phyloP scores from a whole-genome alignment of 2,797 vertebrate genomes.

The Microchirus variegatus region DNA sequence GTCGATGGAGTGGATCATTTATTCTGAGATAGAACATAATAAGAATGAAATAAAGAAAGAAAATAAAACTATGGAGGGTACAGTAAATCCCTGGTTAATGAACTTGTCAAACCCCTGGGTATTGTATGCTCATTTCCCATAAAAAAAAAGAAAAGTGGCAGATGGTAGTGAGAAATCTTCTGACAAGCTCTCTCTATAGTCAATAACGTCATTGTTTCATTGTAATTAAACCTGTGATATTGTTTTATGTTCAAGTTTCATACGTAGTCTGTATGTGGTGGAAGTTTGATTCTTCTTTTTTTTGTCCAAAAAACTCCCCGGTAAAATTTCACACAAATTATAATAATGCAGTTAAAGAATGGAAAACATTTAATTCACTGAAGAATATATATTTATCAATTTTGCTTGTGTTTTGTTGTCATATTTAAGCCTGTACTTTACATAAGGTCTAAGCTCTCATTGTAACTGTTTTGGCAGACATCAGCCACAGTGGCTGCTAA shows the following conservation, averaged over 20 bases:
- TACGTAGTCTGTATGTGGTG: too few relatives aligned
- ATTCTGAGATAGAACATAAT: background rate
- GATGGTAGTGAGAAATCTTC: background rate
- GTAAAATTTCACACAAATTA: too few relatives aligned
- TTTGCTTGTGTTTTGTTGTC: too few relatives aligned
- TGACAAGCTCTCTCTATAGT: constrained; percentile 14
- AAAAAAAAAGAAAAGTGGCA: constrained; percentile 9
- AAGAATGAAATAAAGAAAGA: constrained; percentile 16
- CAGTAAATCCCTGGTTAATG: constrained; percentile 12
- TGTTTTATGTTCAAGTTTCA: constrained; percentile 4
- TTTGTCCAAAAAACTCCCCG: too few relatives aligned
- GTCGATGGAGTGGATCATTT: background rate
- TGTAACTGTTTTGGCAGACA: background rate
- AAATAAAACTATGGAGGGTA: constrained; percentile 7
- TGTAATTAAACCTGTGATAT: constrained; percentile 32
- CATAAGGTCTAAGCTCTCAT: too few relatives aligned
- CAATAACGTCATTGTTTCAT: too few relatives aligned
- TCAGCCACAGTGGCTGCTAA: background rate
- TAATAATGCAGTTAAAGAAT: too few relatives aligned
- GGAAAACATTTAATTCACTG: too few relatives aligned
- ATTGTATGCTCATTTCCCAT: constrained; percentile 18
- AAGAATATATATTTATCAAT: too few relatives aligned
- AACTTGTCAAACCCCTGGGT: constrained; percentile 27
- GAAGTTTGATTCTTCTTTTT: background rate
- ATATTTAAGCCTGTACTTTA: too few relatives aligned